These are phyloP conservation scores for Littorina saxatilis DNA, from an alignment of 1,140 invertebrate genomes.

Conservation along the genomic window DNA sequence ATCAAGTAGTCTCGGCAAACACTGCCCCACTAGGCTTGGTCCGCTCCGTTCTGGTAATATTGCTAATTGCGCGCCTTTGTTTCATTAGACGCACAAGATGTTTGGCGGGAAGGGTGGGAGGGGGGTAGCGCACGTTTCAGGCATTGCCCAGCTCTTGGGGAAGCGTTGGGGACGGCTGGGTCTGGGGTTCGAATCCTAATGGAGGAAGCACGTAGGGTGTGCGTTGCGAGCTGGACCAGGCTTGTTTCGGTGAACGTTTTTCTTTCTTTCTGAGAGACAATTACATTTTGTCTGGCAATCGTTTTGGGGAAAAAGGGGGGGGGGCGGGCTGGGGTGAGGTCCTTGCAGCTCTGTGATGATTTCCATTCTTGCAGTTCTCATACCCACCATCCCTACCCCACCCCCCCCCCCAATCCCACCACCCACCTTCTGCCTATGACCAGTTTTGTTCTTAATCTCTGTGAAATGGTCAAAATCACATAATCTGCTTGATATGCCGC, in stretches of 20 bases:
- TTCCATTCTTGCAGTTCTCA: neutral
- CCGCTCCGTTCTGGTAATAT: constrained; percentile 6
- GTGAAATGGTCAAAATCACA: no score
- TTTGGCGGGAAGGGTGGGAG: constrained; percentile 1
- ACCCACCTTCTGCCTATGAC: no score
- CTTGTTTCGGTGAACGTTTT: no score
- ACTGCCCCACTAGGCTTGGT: neutral
- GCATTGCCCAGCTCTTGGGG: neutral
- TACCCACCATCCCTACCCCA: neutral
- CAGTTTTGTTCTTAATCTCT: no score
- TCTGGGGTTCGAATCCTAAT: no score
- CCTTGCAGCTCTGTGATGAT: neutral
- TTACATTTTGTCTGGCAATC: neutral
- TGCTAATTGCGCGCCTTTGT: constrained; percentile 30
- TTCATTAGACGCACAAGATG: constrained; percentile 29
- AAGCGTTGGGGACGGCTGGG: neutral
- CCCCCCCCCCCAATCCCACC: no score
- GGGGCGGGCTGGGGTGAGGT: no score
- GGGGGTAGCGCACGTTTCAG: neutral
- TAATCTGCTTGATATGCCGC: no score
- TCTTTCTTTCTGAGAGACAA: neutral
- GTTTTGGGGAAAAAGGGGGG: no score
- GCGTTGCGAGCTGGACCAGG: no score
- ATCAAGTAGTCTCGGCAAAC: constrained; percentile 1
- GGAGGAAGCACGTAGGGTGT: neutral